Evolutionary conservation across 2,797 vertebrate species (phyloP).

Genomic region (Lateolabrax maculatus): DNA sequence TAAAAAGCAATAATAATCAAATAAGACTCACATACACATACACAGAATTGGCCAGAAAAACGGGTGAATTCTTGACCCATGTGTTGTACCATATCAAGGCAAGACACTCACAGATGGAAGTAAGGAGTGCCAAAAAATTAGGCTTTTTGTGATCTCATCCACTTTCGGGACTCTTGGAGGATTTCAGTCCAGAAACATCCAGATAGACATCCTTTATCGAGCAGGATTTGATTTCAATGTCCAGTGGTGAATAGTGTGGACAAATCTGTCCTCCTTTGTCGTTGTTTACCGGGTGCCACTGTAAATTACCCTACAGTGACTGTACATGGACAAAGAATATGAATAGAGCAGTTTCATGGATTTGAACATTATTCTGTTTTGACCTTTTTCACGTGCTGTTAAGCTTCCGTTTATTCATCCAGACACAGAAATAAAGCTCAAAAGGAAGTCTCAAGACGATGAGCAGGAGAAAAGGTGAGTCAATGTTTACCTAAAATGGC

Average conservation of each 20-base stretch:
- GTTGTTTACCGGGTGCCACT: constrained; percentile 24
- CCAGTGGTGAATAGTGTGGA: constrained; percentile 12
- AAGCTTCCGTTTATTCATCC: constrained; percentile 2
- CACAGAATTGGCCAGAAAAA: constrained; percentile 26
- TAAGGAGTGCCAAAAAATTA: constrained; percentile 50
- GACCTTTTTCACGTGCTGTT: constrained; percentile 20
- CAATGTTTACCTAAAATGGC: constrained; percentile 12
- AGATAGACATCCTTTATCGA: constrained; percentile 47
- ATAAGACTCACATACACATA: constrained; percentile 42
- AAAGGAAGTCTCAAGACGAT: constrained; percentile 1
- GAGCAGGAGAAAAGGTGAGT: constrained; percentile 7
- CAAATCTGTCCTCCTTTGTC: constrained; percentile 30
- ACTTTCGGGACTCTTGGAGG: constrained; percentile 51
- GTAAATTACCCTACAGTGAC: constrained; percentile 17
- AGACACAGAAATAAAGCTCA: background rate
- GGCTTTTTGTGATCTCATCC: constrained; percentile 50
- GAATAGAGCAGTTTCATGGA: constrained; percentile 17
- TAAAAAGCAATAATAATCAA: constrained; percentile 72
- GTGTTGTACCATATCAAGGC: constrained; percentile 47
- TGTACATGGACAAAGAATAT: constrained; percentile 8
- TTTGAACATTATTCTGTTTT: constrained; percentile 6
- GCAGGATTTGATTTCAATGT: constrained; percentile 47
- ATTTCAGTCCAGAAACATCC: constrained; percentile 39
- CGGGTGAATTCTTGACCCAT: constrained; percentile 45
- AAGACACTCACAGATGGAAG: constrained; percentile 59